phyloP scores from a whole-genome alignment of 2,113 vertebrate genomes.

The Chionis minor region DNA sequence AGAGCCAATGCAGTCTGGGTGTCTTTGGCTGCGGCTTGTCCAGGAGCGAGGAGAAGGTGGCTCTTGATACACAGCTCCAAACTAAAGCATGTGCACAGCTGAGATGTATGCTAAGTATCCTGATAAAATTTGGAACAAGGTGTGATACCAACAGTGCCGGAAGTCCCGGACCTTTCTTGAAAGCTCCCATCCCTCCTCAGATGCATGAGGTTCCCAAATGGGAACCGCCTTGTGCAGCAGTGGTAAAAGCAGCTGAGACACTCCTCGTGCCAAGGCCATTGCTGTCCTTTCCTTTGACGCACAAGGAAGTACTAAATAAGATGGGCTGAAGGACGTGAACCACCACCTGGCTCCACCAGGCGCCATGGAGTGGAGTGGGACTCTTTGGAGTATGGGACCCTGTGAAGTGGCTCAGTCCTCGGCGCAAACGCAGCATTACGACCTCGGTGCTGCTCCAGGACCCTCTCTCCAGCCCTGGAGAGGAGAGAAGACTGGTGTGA shows the following conservation, averaged over 20 bases:
- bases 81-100: no score
- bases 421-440: not conserved
- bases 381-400: no score
- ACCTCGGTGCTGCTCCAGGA: not conserved
- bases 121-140: no score
- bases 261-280: no score
- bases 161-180: not conserved
- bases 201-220: not conserved
- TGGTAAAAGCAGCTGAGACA: not conserved
- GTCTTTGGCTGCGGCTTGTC: not conserved
- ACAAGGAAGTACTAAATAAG: no score
- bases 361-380: no score
- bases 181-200: not conserved
- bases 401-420: not conserved
- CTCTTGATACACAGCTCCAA: not conserved
- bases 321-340: no score
- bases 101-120: not conserved
- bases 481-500: no score
- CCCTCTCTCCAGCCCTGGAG: not conserved
- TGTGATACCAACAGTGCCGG: not conserved
- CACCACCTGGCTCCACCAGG: not conserved
- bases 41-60: no score
- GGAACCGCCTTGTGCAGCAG: not conserved
- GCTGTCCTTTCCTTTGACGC: not conserved
- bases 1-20: not conserved